Evolutionary conservation across 2,888 invertebrate species (phyloP), one percentile per base, ranked within the genome.

Genomic region (Drosophila gaucha): DNA sequence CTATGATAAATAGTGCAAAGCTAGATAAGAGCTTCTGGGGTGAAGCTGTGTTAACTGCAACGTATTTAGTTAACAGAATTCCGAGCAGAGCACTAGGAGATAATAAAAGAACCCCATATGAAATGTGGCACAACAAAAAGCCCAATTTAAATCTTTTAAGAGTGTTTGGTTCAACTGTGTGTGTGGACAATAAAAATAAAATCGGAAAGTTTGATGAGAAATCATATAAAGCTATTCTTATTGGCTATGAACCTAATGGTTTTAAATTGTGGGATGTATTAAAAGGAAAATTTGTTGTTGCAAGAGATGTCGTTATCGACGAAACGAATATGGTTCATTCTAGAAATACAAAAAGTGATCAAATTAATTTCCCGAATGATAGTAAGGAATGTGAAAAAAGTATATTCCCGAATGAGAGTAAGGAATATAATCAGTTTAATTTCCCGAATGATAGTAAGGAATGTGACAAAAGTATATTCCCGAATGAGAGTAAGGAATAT

Each of bases 181-280:
- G 5, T 22, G 22, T 22, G 22, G 3, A 62, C 46, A 68, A 67
- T 31, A 52, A 44, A 33, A 54, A 16, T 8, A 62, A 67, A 44
- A 66, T 64, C 54, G n/a, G 57, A 58, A 72, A 74, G 30, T 69
- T 74, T 67, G 67, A 75, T 59, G 62, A 71, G 16, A 75, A 72
- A 57, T 43, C 43, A 43, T 28, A 2, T 16, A 43, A 28, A 43
- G 28, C 26, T 28, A 43, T 74, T 63, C 47, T 39, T 39, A 22
- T 74, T 18, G 68, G 68, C 1, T 55, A 62, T 31, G 43, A 62
- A 36, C 26, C 47, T 30, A 62, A 49, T 62, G 33, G 39, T 14
- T 71, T 24, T 47, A 75, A 59, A 56, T 22, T 75, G 36, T 74
- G 72, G 65, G 38, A 65, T 62, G 47, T 51, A 20, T 62, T 28